Conservation (phyloP, 2,888 invertebrate genomes). For the Drosophila mayaguana region DNA sequence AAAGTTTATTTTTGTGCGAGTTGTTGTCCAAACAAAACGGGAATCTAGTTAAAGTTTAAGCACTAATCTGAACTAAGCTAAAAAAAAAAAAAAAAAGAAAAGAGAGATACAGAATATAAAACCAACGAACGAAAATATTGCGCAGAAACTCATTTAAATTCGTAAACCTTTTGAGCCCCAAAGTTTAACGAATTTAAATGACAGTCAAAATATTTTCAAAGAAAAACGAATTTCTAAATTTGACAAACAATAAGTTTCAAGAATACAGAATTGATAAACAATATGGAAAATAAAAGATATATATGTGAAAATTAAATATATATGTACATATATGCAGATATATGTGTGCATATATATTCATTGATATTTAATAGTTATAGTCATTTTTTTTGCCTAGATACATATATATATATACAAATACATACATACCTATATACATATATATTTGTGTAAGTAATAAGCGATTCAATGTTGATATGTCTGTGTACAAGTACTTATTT, state of each 20-base stretch:
- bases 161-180: conserved; percentile 84
- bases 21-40: conserved; percentile 26
- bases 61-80: conserved; percentile 27
- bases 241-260: conserved; percentile 32
- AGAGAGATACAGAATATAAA: too few relatives aligned
- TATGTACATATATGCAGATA: conserved; percentile 4
- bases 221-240: conserved; percentile 45
- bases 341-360: conserved; percentile 14
- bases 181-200: conserved; percentile 84
- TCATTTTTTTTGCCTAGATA: conserved; percentile 25
- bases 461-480: conserved; percentile 62
- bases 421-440: not conserved
- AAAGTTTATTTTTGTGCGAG: conserved; percentile 38
- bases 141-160: conserved; percentile 79
- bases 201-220: conserved; percentile 45
- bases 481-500: conserved; percentile 61
- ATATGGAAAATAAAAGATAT: not conserved
- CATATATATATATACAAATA: conserved; percentile 1
- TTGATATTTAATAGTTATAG: conserved; percentile 40
- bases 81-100: not conserved
- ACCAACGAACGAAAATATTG: conserved; percentile 18
- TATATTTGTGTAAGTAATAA: conserved; percentile 16
- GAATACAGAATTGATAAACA: not conserved
- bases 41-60: conserved; percentile 40
- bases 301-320: too few relatives aligned